These are phyloP conservation scores for Tamandua tetradactyla DNA, from an alignment of 2,797 vertebrate genomes.

Conservation along the genomic window DNA sequence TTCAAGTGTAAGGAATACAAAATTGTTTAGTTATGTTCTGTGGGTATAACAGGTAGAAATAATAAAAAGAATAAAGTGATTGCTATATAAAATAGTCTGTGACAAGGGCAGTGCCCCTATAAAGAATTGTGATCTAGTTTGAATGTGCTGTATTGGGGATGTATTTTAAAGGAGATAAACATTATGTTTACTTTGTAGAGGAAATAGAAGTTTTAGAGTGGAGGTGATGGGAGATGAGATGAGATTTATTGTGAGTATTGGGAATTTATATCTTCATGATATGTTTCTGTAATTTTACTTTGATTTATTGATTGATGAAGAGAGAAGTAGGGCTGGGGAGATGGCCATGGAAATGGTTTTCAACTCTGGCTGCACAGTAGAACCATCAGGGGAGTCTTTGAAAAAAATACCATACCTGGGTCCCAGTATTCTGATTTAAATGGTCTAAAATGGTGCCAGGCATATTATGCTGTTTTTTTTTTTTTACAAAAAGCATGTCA, in stretches of 20 bases:
- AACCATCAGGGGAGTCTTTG: conserved; percentile 33
- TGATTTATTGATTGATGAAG: conserved; percentile 31
- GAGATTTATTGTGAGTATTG: not conserved
- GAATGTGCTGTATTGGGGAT: conserved; percentile 22
- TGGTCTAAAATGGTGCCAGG: not conserved
- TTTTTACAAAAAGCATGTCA: not conserved
- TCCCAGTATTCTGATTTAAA: conserved; percentile 19
- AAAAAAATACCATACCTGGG: not conserved
- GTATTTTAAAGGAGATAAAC: not conserved
- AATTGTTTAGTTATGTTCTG: not conserved
- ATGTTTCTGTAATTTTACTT: conserved; percentile 31
- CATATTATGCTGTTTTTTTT: not conserved
- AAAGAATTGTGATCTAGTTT: not conserved
- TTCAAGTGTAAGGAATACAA: conserved; percentile 26
- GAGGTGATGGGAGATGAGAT: not conserved
- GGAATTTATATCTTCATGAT: conserved; percentile 40
- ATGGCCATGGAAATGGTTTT: not conserved
- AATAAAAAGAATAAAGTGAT: not conserved
- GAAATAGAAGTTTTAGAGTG: not conserved
- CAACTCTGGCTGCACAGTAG: not conserved
- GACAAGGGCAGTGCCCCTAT: not conserved
- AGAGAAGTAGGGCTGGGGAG: not conserved
- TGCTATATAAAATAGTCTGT: not conserved
- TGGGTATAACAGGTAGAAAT: not conserved
- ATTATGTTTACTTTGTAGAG: not conserved